Conservation (phyloP, 2,888 invertebrate genomes). For the Hydroisotoma schaefferi region DNA sequence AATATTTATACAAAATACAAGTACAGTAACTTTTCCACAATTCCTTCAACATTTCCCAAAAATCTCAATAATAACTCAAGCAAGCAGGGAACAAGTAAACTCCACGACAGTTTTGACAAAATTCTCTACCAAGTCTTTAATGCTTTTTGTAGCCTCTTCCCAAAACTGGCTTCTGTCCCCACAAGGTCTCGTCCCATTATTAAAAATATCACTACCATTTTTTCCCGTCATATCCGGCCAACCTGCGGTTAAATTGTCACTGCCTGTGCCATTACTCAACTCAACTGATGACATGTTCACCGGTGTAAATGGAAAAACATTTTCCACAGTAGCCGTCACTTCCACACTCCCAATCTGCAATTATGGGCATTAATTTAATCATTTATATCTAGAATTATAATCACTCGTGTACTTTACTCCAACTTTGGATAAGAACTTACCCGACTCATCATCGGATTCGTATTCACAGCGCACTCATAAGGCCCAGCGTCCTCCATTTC, state of each 20-base stretch:
- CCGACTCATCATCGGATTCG: slow-evolving; percentile 38
- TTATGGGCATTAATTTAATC: background rate
- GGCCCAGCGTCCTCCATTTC: slow-evolving; percentile 31
- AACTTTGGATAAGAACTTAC: slow-evolving; percentile 16
- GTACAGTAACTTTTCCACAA: no score
- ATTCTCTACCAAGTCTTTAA: slow-evolving; percentile 1
- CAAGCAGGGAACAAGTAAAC: slow-evolving; percentile 6
- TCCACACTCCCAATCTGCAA: slow-evolving; percentile 28
- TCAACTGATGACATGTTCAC: background rate
- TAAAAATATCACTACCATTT: background rate
- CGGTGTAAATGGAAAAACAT: background rate
- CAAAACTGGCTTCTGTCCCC: background rate
- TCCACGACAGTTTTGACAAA: background rate
- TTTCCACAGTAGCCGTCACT: background rate
- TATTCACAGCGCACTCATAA: slow-evolving; percentile 39
- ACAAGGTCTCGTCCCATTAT: background rate
- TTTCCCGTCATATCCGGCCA: no score
- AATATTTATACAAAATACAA: no score
- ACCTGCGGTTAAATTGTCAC: background rate
- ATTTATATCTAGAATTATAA: background rate
- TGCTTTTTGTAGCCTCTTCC: slow-evolving; percentile 9
- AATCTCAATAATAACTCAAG: background rate
- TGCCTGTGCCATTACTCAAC: background rate
- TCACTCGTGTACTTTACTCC: background rate
- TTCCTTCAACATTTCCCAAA: no score